These are phyloP conservation scores for Lasioglossum lativentre DNA, from an alignment of 2,888 invertebrate genomes.

Conservation along the genomic window DNA sequence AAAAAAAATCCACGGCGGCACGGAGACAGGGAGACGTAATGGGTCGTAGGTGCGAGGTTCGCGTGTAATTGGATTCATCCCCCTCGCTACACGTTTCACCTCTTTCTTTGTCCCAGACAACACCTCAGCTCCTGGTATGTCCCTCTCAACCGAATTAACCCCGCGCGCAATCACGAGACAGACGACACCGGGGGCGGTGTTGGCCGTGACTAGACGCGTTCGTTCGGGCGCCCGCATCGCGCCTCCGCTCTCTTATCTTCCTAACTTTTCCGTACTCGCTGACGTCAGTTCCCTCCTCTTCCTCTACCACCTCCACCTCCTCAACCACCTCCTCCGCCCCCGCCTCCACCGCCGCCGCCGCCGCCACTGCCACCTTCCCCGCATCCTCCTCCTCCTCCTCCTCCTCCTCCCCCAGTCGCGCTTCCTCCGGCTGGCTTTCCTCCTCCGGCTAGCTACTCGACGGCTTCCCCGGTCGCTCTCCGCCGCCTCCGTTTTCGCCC, in stretches of 20 bases:
- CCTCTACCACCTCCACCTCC: slow-evolving; percentile 13
- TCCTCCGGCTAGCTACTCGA: slow-evolving; percentile 42
- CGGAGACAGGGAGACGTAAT: slow-evolving; percentile 70
- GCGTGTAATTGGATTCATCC: slow-evolving; percentile 83
- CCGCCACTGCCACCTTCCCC: slow-evolving; percentile 21
- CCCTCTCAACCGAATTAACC: slow-evolving; percentile 75
- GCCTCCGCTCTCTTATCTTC: slow-evolving; percentile 73
- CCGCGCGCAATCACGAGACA: slow-evolving; percentile 71
- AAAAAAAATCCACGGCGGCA: slow-evolving; percentile 27
- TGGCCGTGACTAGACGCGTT: slow-evolving; percentile 40
- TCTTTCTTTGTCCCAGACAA: slow-evolving; percentile 46
- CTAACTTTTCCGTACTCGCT: slow-evolving; percentile 76
- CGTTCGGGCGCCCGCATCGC: slow-evolving; percentile 51
- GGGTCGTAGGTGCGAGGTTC: slow-evolving; percentile 80
- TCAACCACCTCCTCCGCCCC: not conserved
- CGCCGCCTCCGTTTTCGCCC: slow-evolving; percentile 56
- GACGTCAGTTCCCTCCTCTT: slow-evolving; percentile 65
- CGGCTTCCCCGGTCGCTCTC: slow-evolving; percentile 56
- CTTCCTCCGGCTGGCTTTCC: slow-evolving; percentile 35
- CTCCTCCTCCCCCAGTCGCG: slow-evolving; percentile 4
- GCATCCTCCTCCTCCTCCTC: not conserved
- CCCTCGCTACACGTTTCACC: slow-evolving; percentile 70
- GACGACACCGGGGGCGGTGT: slow-evolving; percentile 60
- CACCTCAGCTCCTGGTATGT: slow-evolving; percentile 28
- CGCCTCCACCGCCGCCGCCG: not conserved